These are phyloP conservation scores for Caenorhabditis brenneri DNA, from an alignment of 1,140 invertebrate genomes.

Conservation along the genomic window DNA sequence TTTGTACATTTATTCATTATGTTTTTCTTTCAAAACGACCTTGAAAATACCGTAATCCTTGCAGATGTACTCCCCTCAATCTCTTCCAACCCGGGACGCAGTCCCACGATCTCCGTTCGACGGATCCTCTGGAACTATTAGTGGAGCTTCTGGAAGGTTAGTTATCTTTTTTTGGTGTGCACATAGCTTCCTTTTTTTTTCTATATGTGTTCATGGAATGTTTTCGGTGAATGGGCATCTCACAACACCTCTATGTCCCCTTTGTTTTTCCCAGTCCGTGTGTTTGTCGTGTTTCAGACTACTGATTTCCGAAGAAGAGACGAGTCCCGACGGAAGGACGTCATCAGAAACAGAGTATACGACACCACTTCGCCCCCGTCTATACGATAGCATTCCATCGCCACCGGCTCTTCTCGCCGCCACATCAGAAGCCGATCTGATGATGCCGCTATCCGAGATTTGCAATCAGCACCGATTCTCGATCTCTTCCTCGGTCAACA, in stretches of 20 bases:
- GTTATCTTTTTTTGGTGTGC: background rate
- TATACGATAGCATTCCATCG: background rate
- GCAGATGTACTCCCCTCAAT: slow-evolving; percentile 28
- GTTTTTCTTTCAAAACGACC: background rate
- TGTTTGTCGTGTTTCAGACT: slow-evolving; percentile 36
- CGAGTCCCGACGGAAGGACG: background rate
- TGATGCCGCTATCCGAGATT: slow-evolving; percentile 10
- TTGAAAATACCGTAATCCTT: background rate
- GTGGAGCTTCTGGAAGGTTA: slow-evolving; percentile 2
- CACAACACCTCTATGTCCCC: background rate
- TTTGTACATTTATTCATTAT: too few species aligned
- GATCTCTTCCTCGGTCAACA: background rate
- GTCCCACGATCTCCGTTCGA: background rate
- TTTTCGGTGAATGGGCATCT: background rate
- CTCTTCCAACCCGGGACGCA: background rate
- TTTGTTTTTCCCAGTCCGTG: slow-evolving; percentile 39
- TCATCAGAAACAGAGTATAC: background rate
- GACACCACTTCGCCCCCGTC: background rate
- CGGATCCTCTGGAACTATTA: background rate
- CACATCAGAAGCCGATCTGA: background rate
- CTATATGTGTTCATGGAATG: background rate
- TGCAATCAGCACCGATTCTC: background rate
- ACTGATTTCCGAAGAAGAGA: background rate
- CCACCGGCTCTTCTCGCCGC: slow-evolving; percentile 6
- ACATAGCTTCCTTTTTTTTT: background rate